phyloP scores from a whole-genome alignment of 2,113 vertebrate species.

The Brienomyrus longianalis region DNA sequence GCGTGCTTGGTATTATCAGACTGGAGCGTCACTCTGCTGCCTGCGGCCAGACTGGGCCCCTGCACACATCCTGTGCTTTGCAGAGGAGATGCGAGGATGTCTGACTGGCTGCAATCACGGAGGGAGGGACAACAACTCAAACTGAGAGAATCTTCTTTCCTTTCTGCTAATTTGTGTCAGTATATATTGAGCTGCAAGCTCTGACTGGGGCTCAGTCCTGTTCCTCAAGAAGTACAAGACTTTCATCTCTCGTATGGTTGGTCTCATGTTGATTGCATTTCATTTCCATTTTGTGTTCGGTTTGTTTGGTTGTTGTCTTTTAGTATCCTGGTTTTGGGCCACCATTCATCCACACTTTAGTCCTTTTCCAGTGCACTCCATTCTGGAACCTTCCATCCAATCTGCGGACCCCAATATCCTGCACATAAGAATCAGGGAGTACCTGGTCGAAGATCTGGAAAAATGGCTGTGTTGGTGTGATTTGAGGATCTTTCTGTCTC shows the following conservation, averaged over 20 bases:
- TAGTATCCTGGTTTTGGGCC: background rate
- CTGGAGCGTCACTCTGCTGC: background rate
- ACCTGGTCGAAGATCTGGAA: background rate
- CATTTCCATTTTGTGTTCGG: background rate
- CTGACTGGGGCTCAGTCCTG: background rate
- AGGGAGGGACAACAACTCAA: background rate
- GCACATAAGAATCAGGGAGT: background rate
- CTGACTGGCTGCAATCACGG: background rate
- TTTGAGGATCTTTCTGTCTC: background rate
- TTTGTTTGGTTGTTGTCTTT: background rate
- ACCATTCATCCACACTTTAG: background rate
- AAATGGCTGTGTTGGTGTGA: background rate
- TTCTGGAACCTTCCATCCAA: background rate
- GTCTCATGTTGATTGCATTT: background rate
- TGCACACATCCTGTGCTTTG: background rate
- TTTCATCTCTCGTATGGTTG: background rate
- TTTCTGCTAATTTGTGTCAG: background rate
- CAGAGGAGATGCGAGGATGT: background rate
- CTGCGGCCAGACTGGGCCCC: background rate
- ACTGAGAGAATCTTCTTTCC: background rate
- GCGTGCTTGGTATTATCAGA: background rate
- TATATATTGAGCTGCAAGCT: background rate
- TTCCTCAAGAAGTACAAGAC: background rate
- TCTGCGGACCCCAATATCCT: background rate
- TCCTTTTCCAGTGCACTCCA: background rate